Percentiles rank a stretch among this genome's conserved stretches.
Evolutionary conservation across 2,797 vertebrate species (phyloP).

Genomic region (Hirundo rustica): DNA sequence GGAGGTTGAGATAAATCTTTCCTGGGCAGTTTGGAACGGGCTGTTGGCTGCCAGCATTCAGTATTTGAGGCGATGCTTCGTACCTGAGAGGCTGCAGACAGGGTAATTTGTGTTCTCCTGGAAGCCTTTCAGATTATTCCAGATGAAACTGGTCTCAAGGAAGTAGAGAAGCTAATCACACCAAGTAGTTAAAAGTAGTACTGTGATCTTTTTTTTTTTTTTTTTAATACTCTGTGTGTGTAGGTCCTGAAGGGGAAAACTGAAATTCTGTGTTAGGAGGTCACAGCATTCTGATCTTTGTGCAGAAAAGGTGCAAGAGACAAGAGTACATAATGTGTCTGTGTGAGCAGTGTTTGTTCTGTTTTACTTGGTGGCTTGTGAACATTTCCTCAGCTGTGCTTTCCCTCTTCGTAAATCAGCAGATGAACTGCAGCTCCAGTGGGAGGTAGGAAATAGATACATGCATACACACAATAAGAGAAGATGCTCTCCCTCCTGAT

Average conservation of each 20-base stretch:
- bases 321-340: neutral
- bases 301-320: neutral
- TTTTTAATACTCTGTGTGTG: neutral
- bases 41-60: neutral
- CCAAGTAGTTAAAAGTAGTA: neutral
- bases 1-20: neutral
- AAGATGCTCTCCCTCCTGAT: neutral
- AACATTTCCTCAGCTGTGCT: neutral
- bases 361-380: neutral
- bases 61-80: fast-evolving
- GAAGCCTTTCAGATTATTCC: neutral
- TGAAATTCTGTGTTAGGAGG: neutral
- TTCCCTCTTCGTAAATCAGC: neutral
- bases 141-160: neutral
- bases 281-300: neutral
- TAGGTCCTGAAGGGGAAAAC: neutral
- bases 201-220: neutral
- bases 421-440: neutral
- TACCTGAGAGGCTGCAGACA: neutral
- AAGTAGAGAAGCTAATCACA: neutral
- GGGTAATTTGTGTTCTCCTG: neutral
- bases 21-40: neutral
- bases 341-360: neutral
- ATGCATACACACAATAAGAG: neutral
- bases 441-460: neutral